Evolutionary conservation across 2,888 invertebrate species (phyloP).

Genomic region (Cephus pygmeus): DNA sequence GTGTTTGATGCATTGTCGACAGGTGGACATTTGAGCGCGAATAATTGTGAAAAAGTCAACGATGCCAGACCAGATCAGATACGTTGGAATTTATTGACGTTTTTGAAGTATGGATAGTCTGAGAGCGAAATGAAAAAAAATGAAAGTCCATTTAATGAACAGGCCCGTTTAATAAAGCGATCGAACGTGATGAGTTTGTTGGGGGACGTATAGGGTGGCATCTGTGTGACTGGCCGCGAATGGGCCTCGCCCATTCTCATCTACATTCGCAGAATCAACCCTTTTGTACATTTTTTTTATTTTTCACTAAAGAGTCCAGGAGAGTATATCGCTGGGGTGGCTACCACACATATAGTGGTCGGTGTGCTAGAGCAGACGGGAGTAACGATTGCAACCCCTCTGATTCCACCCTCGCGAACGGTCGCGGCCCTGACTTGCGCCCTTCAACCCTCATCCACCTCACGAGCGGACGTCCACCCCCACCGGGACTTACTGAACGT

Average conservation of each 20-base stretch:
- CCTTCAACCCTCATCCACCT: neutral
- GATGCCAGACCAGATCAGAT: neutral
- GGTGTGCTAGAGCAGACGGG: conserved; percentile 56
- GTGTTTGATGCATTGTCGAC: neutral
- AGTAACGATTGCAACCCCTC: conserved; percentile 54
- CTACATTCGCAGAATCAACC: neutral
- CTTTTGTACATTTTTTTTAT: neutral
- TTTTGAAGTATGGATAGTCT: neutral
- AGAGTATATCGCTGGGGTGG: conserved; percentile 26
- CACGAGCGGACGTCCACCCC: conserved; percentile 1
- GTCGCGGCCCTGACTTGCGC: conserved; percentile 10
- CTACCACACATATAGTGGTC: conserved; percentile 28
- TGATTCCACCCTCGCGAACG: conserved; percentile 19
- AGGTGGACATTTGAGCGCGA: neutral
- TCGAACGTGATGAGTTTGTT: neutral
- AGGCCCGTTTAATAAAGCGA: neutral
- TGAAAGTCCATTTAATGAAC: neutral
- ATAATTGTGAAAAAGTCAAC: neutral
- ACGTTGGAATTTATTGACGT: neutral
- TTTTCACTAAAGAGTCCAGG: conserved; percentile 5
- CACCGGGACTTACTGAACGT: neutral
- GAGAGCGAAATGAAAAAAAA: neutral
- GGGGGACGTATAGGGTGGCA: neutral
- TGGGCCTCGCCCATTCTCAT: neutral
- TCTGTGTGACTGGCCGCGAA: neutral